A percentile compares a stretch with the other conserved stretches of the same genome.
These are phyloP conservation scores for Acyrthosiphon pisum DNA, from an alignment of 1,140 invertebrate genomes.

Conservation along the genomic window DNA sequence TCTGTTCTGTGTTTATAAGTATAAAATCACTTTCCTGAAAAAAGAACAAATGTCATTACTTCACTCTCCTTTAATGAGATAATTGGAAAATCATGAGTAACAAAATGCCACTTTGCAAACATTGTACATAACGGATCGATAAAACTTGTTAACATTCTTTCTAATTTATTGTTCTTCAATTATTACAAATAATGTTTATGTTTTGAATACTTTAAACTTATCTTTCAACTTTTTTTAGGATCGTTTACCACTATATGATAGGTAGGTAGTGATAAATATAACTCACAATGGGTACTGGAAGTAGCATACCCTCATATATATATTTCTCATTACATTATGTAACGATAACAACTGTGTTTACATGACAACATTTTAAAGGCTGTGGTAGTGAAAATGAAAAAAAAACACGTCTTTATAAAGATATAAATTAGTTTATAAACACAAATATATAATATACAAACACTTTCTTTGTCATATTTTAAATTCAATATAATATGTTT, in stretches of 20 bases:
- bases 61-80: neutral
- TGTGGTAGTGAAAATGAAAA: neutral
- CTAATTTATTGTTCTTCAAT: neutral
- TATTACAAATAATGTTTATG: neutral
- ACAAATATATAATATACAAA: neutral
- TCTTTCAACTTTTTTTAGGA: neutral
- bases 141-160: neutral
- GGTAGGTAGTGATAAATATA: neutral
- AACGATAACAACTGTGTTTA: neutral
- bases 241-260: neutral
- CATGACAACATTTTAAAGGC: neutral
- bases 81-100: neutral
- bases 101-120: neutral
- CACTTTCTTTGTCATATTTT: neutral
- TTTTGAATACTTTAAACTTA: neutral
- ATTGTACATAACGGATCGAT: neutral
- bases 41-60: slow-evolving; percentile 2
- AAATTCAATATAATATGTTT: neutral
- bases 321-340: neutral
- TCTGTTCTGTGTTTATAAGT: slow-evolving; percentile 6
- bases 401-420: no score
- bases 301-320: neutral
- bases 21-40: neutral
- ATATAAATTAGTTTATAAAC: neutral
- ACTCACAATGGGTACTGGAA: neutral